Percentiles rank a stretch among this genome's conserved stretches.
Conservation (phyloP, 2,113 vertebrate genomes). For the Plecotus auritus region DNA sequence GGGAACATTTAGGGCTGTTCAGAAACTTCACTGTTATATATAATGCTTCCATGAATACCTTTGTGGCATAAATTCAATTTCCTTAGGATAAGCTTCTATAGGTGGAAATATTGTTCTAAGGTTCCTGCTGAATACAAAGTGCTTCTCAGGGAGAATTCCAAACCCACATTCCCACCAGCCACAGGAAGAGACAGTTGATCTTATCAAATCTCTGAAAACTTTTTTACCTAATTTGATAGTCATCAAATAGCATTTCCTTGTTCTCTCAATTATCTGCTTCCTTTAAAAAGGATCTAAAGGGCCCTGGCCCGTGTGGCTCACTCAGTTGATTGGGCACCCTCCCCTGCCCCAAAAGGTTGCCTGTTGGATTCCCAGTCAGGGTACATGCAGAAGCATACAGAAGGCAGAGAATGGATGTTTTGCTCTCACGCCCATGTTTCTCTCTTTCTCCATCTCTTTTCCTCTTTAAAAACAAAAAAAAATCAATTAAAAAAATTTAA, state of each 20-base stretch:
- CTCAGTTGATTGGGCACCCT: neutral
- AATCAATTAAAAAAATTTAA: neutral
- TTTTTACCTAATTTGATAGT: slow-evolving; percentile 33
- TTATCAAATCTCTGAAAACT: slow-evolving; percentile 39
- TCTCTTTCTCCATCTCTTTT: neutral
- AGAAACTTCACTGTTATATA: neutral
- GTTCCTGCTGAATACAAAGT: slow-evolving; percentile 13
- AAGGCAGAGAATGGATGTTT: neutral
- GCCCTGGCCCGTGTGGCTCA: neutral
- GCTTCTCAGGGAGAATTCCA: neutral
- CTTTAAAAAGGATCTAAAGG: slow-evolving; percentile 17
- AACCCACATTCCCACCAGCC: neutral
- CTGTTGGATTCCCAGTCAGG: neutral
- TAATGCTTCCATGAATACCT: neutral
- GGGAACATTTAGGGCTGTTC: neutral
- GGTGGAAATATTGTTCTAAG: slow-evolving; percentile 24
- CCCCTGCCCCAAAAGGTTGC: neutral
- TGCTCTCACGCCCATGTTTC: neutral
- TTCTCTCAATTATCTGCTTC: slow-evolving; percentile 49
- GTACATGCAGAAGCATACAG: too few relatives aligned
- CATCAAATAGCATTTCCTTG: slow-evolving; percentile 53
- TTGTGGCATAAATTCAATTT: neutral
- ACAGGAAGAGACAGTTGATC: slow-evolving; percentile 13
- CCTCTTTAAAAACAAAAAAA: neutral
- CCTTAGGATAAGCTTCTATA: neutral